These are phyloP conservation scores for Odontocerum albicorne DNA, from an alignment of 2,888 invertebrate species.

Conservation along the genomic window DNA sequence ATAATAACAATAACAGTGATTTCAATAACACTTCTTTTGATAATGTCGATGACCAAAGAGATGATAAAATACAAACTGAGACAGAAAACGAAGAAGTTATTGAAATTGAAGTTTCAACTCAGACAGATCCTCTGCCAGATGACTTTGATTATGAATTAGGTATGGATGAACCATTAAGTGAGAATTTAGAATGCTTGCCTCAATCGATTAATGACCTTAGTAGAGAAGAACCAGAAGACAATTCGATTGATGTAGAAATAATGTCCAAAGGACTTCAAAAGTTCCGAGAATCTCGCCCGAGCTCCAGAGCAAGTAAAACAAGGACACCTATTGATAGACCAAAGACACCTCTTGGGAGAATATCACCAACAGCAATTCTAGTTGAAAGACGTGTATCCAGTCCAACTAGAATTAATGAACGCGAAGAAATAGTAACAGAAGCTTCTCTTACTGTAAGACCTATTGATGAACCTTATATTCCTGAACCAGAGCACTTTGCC, in stretches of 20 bases:
- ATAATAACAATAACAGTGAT: conserved; percentile 12
- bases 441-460: conserved; percentile 68
- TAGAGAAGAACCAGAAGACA: conserved; percentile 33
- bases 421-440: conserved; percentile 64
- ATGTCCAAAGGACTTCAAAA: conserved; percentile 53
- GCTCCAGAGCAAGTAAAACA: conserved; percentile 60
- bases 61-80: conserved; percentile 2
- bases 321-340: conserved; percentile 55
- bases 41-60: not conserved
- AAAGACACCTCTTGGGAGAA: conserved; percentile 57
- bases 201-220: conserved; percentile 1
- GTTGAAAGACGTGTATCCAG: conserved; percentile 63
- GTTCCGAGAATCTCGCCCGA: conserved; percentile 55
- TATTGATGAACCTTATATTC: conserved; percentile 50
- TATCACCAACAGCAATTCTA: conserved; percentile 63
- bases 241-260: conserved; percentile 58
- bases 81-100: conserved; percentile 45
- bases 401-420: conserved; percentile 60
- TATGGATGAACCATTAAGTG: conserved; percentile 45
- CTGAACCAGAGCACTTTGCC: conserved; percentile 40
- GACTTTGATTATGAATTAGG: conserved; percentile 69
- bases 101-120: conserved; percentile 78
- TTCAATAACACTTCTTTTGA: too few relatives aligned
- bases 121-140: conserved; percentile 83
- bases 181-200: conserved; percentile 11